A percentile compares a stretch with the other conserved stretches of the same genome.
Conservation (phyloP, 2,888 invertebrate species). For the Andrena camellia region DNA sequence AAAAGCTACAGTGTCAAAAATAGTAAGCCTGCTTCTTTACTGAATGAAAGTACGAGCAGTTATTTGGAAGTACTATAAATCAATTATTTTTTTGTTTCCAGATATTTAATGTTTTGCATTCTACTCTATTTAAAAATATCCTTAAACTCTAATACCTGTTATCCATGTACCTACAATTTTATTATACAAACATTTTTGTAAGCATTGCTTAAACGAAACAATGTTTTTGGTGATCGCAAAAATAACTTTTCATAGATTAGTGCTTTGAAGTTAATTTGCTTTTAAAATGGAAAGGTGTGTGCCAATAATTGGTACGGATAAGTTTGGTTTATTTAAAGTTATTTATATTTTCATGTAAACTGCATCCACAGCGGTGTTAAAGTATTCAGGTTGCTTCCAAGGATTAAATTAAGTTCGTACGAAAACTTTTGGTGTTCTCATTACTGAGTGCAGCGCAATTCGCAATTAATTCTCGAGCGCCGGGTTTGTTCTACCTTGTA, state of each 20-base stretch:
- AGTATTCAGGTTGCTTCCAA: not conserved
- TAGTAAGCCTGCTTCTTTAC: too few species aligned
- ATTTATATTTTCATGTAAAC: not conserved
- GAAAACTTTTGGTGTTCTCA: conserved; percentile 29
- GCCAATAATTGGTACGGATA: not conserved
- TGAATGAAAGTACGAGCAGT: too few species aligned
- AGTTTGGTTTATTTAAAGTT: not conserved
- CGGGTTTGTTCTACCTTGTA: not conserved
- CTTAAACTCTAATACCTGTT: too few species aligned
- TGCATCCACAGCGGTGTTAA: not conserved
- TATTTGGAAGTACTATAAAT: too few species aligned
- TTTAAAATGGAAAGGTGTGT: not conserved
- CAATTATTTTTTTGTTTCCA: too few species aligned
- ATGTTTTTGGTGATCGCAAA: too few species aligned
- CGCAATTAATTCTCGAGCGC: conserved; percentile 53
- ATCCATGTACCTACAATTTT: too few species aligned
- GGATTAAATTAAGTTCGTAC: conserved; percentile 16
- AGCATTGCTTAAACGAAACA: too few species aligned
- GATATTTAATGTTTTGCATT: too few species aligned
- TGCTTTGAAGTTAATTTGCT: not conserved
- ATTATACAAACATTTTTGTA: too few species aligned
- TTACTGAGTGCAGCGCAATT: conserved; percentile 20
- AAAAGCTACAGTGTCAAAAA: not conserved
- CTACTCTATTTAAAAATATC: too few species aligned
- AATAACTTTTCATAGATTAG: too few species aligned